Evolutionary conservation across 2,113 vertebrate species (phyloP), one percentile per base, ranked within the genome.

Genomic region (Verasper variegatus): DNA sequence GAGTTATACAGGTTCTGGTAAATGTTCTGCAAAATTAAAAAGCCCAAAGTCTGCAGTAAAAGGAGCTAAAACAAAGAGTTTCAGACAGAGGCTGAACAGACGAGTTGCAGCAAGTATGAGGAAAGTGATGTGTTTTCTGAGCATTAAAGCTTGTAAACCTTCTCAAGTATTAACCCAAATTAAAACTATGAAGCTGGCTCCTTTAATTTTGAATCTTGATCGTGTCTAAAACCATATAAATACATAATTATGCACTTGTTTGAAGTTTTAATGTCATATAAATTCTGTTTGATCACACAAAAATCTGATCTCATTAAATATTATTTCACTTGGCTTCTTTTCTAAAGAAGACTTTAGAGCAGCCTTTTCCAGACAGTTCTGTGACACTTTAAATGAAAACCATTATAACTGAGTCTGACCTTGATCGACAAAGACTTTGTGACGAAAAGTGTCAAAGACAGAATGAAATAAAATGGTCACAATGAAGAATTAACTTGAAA

Each of bases 211-310:
- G 31, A 31, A 31, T 7, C 31, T 31, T 31, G 31, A 31, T 31
- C 5, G 7, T 31, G 47, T 18, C 47, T 18, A 5, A 51, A 4
- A n/a, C 18, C 51, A 24, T 24, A 56, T 24, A 56, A 24, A 57
- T 54, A 55, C 17, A 40, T 57, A 20, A 51, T 51, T 18, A 15
- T 6, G 47, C 47, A 51, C 14, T 51, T 54, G 14, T 56, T 23
- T 65, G 18, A 37, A 7, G 26, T 60, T 75, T 45, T 35, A 51
- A 55, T 40, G 17, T 58, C 47, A 79, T 21, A 21, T 40, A 11
- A 9, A n/a, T 52, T 9, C 51, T 7, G 20, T n/a, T 20, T 52
- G 51, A n/a, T n/a, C 18, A 9, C 49, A 20, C 3, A 6, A 51
- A 20, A 51, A 18, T 47, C 45, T 47, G 14, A 47, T 47, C 45